Evolutionary conservation across 2,888 invertebrate species (phyloP).

Genomic region (Rhagonycha lutea): DNA sequence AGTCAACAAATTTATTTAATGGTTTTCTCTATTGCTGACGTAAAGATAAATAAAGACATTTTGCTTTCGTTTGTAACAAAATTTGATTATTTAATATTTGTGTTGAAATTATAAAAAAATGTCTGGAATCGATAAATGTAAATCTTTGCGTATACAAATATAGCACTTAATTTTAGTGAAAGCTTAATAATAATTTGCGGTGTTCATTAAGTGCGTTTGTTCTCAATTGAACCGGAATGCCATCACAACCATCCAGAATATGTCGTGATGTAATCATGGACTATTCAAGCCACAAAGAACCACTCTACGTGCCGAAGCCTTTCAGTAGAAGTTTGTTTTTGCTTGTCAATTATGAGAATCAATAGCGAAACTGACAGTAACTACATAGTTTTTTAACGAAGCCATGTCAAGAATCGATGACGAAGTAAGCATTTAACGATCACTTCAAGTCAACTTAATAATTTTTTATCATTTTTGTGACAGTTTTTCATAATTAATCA

Average conservation of each 20-base stretch:
- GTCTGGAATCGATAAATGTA: not conserved
- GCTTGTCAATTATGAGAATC: slow-evolving; percentile 11
- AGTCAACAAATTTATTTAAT: no score
- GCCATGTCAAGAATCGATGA: slow-evolving; percentile 9
- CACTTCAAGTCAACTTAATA: not conserved
- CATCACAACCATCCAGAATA: slow-evolving; percentile 17
- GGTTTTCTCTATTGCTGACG: no score
- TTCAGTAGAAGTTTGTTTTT: slow-evolving; percentile 13
- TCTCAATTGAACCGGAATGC: slow-evolving; percentile 41
- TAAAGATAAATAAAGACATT: no score
- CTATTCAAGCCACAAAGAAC: slow-evolving; percentile 29
- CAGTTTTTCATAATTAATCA: not conserved
- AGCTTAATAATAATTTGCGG: slow-evolving; percentile 52
- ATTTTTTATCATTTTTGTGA: not conserved
- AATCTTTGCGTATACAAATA: not conserved
- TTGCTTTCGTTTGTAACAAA: not conserved
- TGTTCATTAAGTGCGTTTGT: slow-evolving; percentile 54
- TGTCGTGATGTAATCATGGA: slow-evolving; percentile 30
- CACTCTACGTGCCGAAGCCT: slow-evolving; percentile 17
- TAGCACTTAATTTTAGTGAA: slow-evolving; percentile 29
- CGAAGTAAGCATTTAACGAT: slow-evolving; percentile 1
- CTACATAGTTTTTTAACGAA: slow-evolving; percentile 9
- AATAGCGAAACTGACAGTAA: slow-evolving; percentile 13
- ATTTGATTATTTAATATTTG: not conserved
- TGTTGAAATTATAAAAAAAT: not conserved